Conservation (phyloP, 2,888 invertebrate species). For the Habroteleia sp. region DNA sequence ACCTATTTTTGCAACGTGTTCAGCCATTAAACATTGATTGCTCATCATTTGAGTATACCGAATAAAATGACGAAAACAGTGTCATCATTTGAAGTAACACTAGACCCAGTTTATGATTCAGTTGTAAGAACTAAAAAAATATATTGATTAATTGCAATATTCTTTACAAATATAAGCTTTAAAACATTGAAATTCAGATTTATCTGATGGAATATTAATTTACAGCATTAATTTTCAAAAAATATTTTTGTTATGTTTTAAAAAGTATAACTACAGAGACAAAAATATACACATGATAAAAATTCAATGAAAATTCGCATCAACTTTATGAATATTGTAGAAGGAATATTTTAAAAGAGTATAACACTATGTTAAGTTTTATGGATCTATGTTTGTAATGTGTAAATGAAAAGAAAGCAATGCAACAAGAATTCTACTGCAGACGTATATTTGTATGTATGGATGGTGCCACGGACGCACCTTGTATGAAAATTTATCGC, state of each 20-base stretch:
- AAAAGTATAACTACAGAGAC: not conserved
- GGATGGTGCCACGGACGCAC: slow-evolving; percentile 21
- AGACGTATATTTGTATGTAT: slow-evolving; percentile 15
- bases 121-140: not conserved
- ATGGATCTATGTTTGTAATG: slow-evolving; percentile 19
- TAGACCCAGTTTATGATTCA: slow-evolving; percentile 8
- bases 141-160: no score
- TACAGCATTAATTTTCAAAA: no score
- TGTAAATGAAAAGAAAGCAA: slow-evolving; percentile 25
- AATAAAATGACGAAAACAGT: slow-evolving; percentile 9
- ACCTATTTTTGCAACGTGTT: no score
- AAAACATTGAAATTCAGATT: no score
- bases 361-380: slow-evolving; percentile 21
- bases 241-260: no score
- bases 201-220: no score
- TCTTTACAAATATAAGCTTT: no score
- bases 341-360: slow-evolving; percentile 10
- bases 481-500: slow-evolving; percentile 52
- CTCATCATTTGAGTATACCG: no score
- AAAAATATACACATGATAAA: no score
- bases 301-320: no score
- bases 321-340: slow-evolving; percentile 1
- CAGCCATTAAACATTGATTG: no score
- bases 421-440: slow-evolving; percentile 36
- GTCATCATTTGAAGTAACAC: slow-evolving; percentile 13